Percentiles rank a stretch among this genome's conserved stretches.
Conservation (phyloP, 2,797 vertebrate genomes). For the Brachyrhaphis roseni region DNA sequence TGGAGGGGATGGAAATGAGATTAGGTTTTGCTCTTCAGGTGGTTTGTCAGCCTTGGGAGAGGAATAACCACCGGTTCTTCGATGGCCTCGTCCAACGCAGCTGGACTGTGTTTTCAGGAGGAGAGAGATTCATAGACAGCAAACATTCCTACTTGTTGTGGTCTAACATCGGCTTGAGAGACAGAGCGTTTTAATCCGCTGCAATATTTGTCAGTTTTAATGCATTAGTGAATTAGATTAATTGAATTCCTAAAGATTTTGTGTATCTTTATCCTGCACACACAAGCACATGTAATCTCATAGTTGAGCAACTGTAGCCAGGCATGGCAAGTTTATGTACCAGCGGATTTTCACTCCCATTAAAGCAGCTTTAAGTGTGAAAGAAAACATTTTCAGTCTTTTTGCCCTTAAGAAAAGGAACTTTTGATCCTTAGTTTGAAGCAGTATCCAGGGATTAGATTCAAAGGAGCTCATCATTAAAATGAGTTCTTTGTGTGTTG, state of each 20-base stretch:
- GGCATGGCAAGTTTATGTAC: not conserved
- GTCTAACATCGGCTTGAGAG: conserved; percentile 15
- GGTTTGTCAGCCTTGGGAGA: conserved; percentile 57
- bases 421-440: conserved; percentile 1
- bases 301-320: not conserved
- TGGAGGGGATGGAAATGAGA: conserved; percentile 56
- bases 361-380: not conserved
- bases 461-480: conserved; percentile 8
- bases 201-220: conserved; percentile 25
- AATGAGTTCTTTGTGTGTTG: not conserved
- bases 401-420: not conserved
- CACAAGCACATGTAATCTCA: not conserved
- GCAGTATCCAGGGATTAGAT: not conserved
- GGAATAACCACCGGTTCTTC: conserved; percentile 48
- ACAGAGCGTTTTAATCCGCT: conserved; percentile 8
- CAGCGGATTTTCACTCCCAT: not conserved
- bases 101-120: conserved; percentile 54
- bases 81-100: conserved; percentile 47
- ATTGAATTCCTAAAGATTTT: conserved; percentile 1
- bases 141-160: conserved; percentile 24
- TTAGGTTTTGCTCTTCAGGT: conserved; percentile 55
- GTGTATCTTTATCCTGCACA: not conserved
- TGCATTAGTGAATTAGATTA: not conserved
- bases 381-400: not conserved
- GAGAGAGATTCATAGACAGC: conserved; percentile 37